Conservation (phyloP, 2,888 invertebrate species). For the Endotricha flammealis region DNA sequence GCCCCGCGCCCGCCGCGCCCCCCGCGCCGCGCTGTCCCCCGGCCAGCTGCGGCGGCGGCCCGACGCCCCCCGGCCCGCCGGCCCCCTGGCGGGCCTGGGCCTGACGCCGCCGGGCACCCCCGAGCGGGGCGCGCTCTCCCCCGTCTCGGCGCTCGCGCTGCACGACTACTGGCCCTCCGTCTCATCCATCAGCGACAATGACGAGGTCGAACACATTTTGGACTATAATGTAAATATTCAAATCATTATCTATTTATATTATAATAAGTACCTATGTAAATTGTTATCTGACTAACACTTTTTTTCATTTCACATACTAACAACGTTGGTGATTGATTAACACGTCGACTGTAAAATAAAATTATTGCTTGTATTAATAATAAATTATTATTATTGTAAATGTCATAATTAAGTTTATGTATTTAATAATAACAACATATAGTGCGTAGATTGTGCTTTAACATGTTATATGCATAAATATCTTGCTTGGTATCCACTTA, state of each 20-base stretch:
- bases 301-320: too few relatives aligned
- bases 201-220: constrained; percentile 57
- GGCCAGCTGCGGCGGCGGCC: constrained; percentile 42
- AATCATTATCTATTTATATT: constrained; percentile 13
- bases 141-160: constrained; percentile 27
- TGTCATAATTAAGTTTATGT: too few relatives aligned
- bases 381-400: too few relatives aligned
- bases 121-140: constrained; percentile 29
- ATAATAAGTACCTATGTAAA: not conserved
- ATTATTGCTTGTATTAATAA: too few relatives aligned
- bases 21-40: constrained; percentile 41
- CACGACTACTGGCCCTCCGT: constrained; percentile 61
- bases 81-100: constrained; percentile 19
- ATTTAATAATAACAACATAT: too few relatives aligned
- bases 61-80: constrained; percentile 18
- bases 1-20: constrained; percentile 17
- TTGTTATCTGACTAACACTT: too few relatives aligned
- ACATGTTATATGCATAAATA: too few relatives aligned
- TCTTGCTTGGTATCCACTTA: too few relatives aligned
- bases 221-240: constrained; percentile 57
- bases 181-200: constrained; percentile 54
- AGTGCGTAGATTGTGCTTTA: too few relatives aligned
- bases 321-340: too few relatives aligned
- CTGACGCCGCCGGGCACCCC: constrained; percentile 30
- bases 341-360: too few relatives aligned